A percentile compares a stretch with the other conserved stretches of the same genome.
Conservation (phyloP, 2,888 invertebrate species). For the Xestobium rufovillosum region DNA sequence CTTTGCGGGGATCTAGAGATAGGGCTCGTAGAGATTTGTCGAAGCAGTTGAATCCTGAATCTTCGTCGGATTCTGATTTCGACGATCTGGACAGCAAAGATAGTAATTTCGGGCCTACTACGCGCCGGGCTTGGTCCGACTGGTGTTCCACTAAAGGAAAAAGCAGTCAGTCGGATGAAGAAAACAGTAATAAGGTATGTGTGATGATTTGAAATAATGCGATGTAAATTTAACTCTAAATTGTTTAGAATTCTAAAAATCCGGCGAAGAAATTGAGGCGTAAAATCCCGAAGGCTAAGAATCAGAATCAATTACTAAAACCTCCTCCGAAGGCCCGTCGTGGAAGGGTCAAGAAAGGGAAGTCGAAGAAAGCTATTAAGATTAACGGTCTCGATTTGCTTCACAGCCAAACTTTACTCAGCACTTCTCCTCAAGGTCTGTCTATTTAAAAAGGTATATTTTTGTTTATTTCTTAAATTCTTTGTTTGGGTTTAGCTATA, state of each 20-base stretch:
- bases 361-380: slow-evolving; percentile 60
- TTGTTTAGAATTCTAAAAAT: slow-evolving; percentile 32
- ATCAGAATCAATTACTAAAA: slow-evolving; percentile 27
- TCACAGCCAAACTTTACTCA: slow-evolving; percentile 81
- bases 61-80: slow-evolving; percentile 38
- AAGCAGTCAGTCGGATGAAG: slow-evolving; percentile 56
- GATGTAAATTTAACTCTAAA: not conserved
- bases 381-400: slow-evolving; percentile 82
- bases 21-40: slow-evolving; percentile 47
- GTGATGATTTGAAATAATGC: slow-evolving; percentile 1
- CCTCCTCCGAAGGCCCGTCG: slow-evolving; percentile 41
- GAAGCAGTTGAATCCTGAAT: slow-evolving; percentile 45
- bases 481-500: slow-evolving; percentile 39
- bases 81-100: slow-evolving; percentile 40
- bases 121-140: slow-evolving; percentile 68
- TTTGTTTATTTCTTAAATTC: slow-evolving; percentile 4
- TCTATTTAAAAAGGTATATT: slow-evolving; percentile 4
- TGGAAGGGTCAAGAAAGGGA: slow-evolving; percentile 54
- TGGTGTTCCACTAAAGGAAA: slow-evolving; percentile 57
- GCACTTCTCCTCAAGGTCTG: slow-evolving; percentile 68
- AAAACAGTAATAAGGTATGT: slow-evolving; percentile 38
- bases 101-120: slow-evolving; percentile 57
- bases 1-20: slow-evolving; percentile 38
- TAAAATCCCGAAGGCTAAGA: slow-evolving; percentile 46
- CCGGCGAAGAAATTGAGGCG: slow-evolving; percentile 44